Conservation (phyloP, 1,140 invertebrate genomes). For the Tetragonula clypearis region DNA sequence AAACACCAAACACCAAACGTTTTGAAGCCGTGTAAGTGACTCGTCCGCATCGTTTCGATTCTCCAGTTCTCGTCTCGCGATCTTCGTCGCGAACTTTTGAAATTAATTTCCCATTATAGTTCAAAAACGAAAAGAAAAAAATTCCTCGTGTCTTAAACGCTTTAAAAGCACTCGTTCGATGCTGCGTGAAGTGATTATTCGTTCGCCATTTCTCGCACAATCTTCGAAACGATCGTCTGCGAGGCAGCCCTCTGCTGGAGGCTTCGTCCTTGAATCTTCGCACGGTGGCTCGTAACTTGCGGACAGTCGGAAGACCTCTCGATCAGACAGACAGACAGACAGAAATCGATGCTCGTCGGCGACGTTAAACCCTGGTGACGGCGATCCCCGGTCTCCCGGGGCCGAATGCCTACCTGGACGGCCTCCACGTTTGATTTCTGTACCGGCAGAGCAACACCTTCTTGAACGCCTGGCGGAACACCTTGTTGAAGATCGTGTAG, state of each 20-base stretch:
- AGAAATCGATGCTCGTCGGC: background rate
- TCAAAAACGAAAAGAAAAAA: too few relatives aligned
- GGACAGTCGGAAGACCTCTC: background rate
- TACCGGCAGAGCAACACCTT: conserved; percentile 89
- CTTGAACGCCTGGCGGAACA: conserved; percentile 95
- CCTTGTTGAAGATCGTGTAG: conserved; percentile 97
- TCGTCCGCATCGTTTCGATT: too few relatives aligned
- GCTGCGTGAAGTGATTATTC: too few relatives aligned
- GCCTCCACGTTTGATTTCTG: conserved; percentile 71
- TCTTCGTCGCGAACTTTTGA: too few relatives aligned
- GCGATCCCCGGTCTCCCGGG: conserved; percentile 68
- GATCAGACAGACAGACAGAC: too few relatives aligned
- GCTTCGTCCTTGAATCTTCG: background rate
- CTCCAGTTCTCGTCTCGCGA: too few relatives aligned
- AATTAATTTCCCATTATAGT: too few relatives aligned
- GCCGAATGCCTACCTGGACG: conserved; percentile 70
- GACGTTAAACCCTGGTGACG: conserved; percentile 62
- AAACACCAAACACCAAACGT: too few relatives aligned
- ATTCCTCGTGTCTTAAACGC: too few relatives aligned
- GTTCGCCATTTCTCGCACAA: background rate
- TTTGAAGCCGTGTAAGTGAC: too few relatives aligned
- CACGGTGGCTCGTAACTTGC: background rate
- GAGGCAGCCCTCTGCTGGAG: too few relatives aligned
- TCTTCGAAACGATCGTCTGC: background rate
- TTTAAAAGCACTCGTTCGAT: too few relatives aligned